phyloP scores from a whole-genome alignment of 37 sponge, comb jelly and placozoan species.

The Petrosia ficiformis region DNA sequence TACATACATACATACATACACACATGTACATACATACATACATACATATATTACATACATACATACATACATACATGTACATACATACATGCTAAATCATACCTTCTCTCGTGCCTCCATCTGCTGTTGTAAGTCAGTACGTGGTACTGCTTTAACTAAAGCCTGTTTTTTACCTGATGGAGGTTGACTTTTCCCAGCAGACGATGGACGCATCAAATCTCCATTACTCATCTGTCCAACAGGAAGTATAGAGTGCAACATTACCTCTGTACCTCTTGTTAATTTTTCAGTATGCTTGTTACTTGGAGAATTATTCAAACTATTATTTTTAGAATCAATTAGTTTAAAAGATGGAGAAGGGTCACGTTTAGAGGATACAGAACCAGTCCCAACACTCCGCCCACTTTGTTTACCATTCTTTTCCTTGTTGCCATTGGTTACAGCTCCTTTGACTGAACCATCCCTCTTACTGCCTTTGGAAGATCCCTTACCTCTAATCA shows the following conservation, averaged over 20 bases:
- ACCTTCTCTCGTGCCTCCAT: background rate
- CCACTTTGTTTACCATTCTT: background rate
- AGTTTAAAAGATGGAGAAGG: too few species aligned
- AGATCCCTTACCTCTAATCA: background rate
- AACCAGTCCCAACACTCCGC: background rate
- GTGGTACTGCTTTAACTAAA: conserved; percentile 44
- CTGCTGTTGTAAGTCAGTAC: conserved; percentile 15
- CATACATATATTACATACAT: too few species aligned
- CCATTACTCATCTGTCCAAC: background rate
- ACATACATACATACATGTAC: too few species aligned
- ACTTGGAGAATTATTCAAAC: too few species aligned
- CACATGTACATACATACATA: too few species aligned
- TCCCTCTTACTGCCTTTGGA: background rate
- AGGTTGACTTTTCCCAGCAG: conserved; percentile 25
- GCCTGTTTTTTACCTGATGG: conserved; percentile 30
- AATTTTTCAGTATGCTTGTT: too few species aligned
- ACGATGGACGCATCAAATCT: conserved; percentile 6
- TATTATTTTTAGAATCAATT: too few species aligned
- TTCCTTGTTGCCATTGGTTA: background rate
- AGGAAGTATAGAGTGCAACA: too few species aligned
- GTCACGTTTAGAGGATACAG: background rate
- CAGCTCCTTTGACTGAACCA: background rate
- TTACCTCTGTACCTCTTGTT: too few species aligned
- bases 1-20: too few species aligned
- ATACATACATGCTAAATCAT: background rate